These are phyloP conservation scores for Acromyrmex echinatior DNA, from an alignment of 1,140 invertebrate species.

Conservation along the genomic window DNA sequence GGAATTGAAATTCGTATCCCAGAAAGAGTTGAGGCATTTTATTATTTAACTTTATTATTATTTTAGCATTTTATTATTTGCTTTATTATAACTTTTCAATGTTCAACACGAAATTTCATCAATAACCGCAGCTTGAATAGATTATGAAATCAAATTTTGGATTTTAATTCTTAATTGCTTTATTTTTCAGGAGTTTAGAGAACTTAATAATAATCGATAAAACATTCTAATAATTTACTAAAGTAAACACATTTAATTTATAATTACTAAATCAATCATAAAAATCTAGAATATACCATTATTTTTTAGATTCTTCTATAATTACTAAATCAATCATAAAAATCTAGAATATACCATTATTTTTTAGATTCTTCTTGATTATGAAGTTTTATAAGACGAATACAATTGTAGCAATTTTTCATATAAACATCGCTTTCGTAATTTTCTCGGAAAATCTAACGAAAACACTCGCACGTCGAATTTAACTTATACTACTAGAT, in stretches of 20 bases:
- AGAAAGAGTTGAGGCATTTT: neutral
- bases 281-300: neutral
- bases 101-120: constrained; percentile 8
- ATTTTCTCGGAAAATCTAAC: neutral
- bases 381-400: neutral
- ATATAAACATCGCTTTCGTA: neutral
- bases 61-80: neutral
- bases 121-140: neutral
- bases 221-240: neutral
- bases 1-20: neutral
- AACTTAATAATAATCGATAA: neutral
- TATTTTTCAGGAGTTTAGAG: neutral
- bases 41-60: neutral
- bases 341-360: neutral
- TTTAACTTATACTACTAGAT: neutral
- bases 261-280: neutral
- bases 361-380: neutral
- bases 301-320: neutral
- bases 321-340: neutral
- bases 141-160: neutral
- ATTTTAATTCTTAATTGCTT: neutral
- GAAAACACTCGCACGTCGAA: neutral
- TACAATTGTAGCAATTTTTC: neutral
- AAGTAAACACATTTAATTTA: neutral
- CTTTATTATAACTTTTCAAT: neutral